A percentile compares a stretch with the other conserved stretches of the same genome.
Conservation (phyloP, 2,797 vertebrate species). For the Crocidura indochinensis region DNA sequence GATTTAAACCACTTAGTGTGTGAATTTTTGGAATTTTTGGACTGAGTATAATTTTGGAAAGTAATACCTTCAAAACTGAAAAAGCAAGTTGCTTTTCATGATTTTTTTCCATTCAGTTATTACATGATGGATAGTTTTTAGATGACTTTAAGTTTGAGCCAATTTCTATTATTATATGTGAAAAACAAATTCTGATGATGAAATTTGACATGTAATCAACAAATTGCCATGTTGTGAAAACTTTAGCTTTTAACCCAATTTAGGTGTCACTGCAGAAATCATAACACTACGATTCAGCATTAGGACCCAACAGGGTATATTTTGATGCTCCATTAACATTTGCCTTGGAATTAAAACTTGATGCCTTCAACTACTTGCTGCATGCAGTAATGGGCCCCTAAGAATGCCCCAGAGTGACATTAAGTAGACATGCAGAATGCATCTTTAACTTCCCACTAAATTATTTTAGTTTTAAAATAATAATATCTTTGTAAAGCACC, state of each 20-base stretch:
- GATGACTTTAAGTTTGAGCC: conserved; percentile 17
- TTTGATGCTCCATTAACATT: conserved; percentile 82
- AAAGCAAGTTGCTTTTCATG: background rate
- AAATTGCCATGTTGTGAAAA: conserved; percentile 71
- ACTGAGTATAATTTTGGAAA: background rate
- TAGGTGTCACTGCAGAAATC: conserved; percentile 49
- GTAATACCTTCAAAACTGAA: background rate
- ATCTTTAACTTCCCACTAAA: conserved; percentile 50
- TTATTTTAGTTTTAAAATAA: too few species aligned
- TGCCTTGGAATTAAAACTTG: conserved; percentile 81
- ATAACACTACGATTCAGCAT: conserved; percentile 1
- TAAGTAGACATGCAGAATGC: conserved; percentile 30
- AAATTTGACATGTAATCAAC: background rate
- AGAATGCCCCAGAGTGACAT: conserved; percentile 85
- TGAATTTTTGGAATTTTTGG: background rate
- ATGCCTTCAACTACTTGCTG: conserved; percentile 74
- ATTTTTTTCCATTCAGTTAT: background rate
- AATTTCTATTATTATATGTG: background rate
- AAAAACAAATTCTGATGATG: conserved; percentile 49
- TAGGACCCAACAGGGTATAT: conserved; percentile 75
- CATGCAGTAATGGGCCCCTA: conserved; percentile 85
- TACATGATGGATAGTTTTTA: background rate
- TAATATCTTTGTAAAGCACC: too few species aligned
- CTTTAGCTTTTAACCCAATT: conserved; percentile 59
- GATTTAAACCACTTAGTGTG: background rate